Evolutionary conservation across 2,797 vertebrate genomes (phyloP).

Genomic region (Forpus xanthops): DNA sequence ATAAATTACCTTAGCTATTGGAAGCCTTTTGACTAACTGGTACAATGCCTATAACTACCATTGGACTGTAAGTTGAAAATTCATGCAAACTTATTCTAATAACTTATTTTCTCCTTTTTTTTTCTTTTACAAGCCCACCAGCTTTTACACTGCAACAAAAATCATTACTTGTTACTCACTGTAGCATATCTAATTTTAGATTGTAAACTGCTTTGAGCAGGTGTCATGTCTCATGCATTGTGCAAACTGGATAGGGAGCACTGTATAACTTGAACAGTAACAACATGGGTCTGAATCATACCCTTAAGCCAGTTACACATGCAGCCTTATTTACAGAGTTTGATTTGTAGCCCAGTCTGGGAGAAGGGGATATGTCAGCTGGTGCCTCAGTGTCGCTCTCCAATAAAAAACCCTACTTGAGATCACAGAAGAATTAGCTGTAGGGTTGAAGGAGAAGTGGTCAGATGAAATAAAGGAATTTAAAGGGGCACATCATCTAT

Average conservation of each 20-base stretch:
- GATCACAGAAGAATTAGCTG: neutral
- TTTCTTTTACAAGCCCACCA: neutral
- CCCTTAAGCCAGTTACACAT: neutral
- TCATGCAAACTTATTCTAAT: neutral
- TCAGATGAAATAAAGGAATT: neutral
- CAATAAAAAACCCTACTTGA: neutral
- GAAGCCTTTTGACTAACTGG: neutral
- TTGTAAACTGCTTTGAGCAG: slow-evolving; percentile 16
- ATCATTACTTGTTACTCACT: neutral
- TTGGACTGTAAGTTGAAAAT: neutral
- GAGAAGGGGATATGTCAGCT: neutral
- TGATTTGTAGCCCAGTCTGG: neutral
- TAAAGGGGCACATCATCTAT: neutral
- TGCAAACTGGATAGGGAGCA: neutral
- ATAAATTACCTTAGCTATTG: neutral
- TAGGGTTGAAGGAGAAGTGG: neutral
- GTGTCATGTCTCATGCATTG: neutral
- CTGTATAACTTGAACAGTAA: neutral
- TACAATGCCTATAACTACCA: neutral
- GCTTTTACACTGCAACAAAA: neutral
- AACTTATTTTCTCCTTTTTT: neutral
- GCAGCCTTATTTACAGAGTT: neutral
- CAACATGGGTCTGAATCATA: neutral
- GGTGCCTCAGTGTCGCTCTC: neutral
- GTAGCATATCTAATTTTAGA: slow-evolving; percentile 16